Evolutionary conservation across 2,797 vertebrate species (phyloP), one percentile per base, ranked within the genome.

Genomic region (Benthosema pterotum): DNA sequence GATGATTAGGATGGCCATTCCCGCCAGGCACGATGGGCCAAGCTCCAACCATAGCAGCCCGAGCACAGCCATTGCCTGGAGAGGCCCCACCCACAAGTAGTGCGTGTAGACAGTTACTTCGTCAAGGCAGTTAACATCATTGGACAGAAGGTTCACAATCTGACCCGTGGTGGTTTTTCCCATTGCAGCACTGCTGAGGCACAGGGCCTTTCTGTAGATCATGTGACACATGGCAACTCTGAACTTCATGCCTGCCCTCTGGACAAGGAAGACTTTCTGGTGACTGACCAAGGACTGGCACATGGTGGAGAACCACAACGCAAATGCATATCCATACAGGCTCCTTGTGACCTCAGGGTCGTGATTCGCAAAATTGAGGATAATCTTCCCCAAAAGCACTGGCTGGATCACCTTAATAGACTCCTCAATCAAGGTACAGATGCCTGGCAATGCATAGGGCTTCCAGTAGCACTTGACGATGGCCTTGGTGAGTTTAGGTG

Each of bases 111-210:
- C 16, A 60, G 86, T 73, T 82, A 97, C 97, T 92, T 99, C 94
- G 82, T 99, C 96, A 63, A 98, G 97, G 64, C 91, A 95, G 81
- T 94, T 96, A 74, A 96, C 95, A 0, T 99, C 97, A 0, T 97
- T 98, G 17, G 97, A 97, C 38, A 99, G 89, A 19, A 99, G 94
- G 74, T 98, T 99, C 18, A 99, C 95, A 42, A 98, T 97, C 67
- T 98, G 96, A 15, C 97, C 96, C 0, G 95, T 96, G 67, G 96
- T 98, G 0, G 97, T 98, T 84, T 91, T 91, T 25, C 93, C 91
- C 95, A 98, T 92, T 14, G 96, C 93, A 5, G 75, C 12, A 0
- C 90, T 94, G 83, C 92, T 98, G 67, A 99, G 92, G 65, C 91
- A 80, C 17, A 99, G 94, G 1, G 96, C 95, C 96, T 99, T 99